These are phyloP conservation scores for Pristiophorus japonicus DNA, from an alignment of 2,113 vertebrate genomes.

Conservation along the genomic window DNA sequence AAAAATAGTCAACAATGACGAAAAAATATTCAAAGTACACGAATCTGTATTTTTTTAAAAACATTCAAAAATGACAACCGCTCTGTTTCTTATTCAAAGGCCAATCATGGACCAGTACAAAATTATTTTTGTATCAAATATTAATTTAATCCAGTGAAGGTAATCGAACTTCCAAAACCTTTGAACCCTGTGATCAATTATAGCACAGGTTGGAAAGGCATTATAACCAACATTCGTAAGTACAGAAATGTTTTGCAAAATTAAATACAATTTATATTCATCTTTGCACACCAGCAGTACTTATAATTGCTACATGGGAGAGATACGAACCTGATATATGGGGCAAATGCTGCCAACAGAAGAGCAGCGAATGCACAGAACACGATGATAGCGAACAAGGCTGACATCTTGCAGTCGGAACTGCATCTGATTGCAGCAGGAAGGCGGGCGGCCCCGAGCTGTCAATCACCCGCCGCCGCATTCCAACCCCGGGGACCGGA, in stretches of 20 bases:
- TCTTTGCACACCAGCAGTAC: background rate
- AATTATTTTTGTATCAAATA: background rate
- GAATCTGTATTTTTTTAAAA: background rate
- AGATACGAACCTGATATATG: constrained; percentile 69
- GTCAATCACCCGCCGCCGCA: background rate
- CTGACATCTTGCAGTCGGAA: constrained; percentile 38
- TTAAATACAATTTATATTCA: background rate
- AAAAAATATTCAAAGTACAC: background rate
- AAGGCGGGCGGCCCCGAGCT: background rate
- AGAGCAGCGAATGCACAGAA: constrained; percentile 56
- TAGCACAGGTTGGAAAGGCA: too few relatives aligned
- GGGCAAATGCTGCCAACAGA: constrained; percentile 58
- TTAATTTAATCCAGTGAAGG: background rate
- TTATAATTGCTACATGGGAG: background rate
- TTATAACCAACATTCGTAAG: background rate
- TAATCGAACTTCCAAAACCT: background rate
- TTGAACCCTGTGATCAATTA: background rate
- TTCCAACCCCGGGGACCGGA: background rate
- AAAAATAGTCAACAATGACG: background rate
- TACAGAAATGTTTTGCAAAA: background rate
- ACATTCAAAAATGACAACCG: background rate
- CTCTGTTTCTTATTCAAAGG: background rate
- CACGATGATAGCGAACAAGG: constrained; percentile 53
- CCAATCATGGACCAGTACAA: background rate
- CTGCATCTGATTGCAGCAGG: background rate